Evolutionary conservation across 35 echinoderm and acorn worm species (phyloP).

Genomic region (Heliocidaris erythrogramma): DNA sequence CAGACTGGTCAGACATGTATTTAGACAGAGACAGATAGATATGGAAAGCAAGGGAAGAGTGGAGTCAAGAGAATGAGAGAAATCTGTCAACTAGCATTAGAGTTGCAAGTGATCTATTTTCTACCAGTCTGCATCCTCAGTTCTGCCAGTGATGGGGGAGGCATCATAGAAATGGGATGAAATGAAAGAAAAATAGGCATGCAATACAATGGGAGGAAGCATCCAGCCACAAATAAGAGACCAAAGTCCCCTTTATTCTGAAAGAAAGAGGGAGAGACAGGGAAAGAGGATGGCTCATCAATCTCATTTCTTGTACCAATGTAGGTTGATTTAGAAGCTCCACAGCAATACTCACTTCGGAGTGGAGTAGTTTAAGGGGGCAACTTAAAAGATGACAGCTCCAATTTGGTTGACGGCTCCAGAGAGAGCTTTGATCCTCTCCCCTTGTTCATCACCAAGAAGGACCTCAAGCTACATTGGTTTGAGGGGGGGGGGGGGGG

Average conservation of each 20-base stretch:
- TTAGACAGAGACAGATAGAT: not conserved
- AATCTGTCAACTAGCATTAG: not conserved
- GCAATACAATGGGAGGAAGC: not conserved
- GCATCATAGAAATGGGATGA: not conserved
- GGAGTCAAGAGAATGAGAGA: not conserved
- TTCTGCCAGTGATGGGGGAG: not conserved
- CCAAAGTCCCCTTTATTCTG: not conserved
- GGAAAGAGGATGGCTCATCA: not conserved
- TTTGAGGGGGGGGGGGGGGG: not conserved
- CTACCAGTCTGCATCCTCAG: not conserved
- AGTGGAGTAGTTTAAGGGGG: not conserved
- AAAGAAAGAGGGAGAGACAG: not conserved
- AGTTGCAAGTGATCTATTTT: not conserved
- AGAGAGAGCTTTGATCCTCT: slow-evolving; percentile 29
- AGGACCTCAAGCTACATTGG: slow-evolving; percentile 2
- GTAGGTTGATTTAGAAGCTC: slow-evolving; percentile 16
- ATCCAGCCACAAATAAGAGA: not conserved
- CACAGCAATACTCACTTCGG: not conserved
- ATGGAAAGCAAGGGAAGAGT: not conserved
- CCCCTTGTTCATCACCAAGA: slow-evolving; percentile 29
- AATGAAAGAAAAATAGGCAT: slow-evolving; percentile 1
- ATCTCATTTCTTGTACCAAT: slow-evolving; percentile 18
- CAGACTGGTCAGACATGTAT: not conserved
- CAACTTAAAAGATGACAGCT: slow-evolving; percentile 40
- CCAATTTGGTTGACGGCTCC: slow-evolving; percentile 30